Evolutionary conservation across 2,888 invertebrate species (phyloP), one percentile per base, ranked within the genome.

Genomic region (Xestia rhomboidea): DNA sequence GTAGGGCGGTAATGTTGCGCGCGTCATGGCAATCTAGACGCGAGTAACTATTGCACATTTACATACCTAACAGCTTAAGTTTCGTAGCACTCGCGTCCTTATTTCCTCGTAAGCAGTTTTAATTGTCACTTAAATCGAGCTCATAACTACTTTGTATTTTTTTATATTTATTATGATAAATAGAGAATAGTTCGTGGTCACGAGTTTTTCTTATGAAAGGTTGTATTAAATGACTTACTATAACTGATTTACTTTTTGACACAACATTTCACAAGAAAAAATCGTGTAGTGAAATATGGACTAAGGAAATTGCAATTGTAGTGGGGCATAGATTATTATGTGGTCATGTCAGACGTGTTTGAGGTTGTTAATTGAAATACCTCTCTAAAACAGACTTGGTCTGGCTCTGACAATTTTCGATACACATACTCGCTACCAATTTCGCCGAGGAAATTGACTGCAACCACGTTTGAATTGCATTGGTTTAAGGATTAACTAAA

Each of bases 361-460:
- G 24, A 4, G 18, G 15, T 57, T 75, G 62, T 79, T 84, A 80
- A 84, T 84, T 80, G 60, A 80, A 84, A 80, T 51, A 60, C 41
- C 69, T 49, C 54, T 57, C 63, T 71, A 34, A 71, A 54, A 51
- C 44, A 79, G 67, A 57, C 38, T 62, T 46, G 38, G 38, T 68
- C 68, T 80, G 70, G 27, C 34, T 49, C 24, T 76, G 63, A 68
- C 63, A 71, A 62, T 60, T 44, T 67, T 68, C 79, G n/a, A 44
- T 46, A 73, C 21, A 76, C 49, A 54, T 64, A 68, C 8, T 27
- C 6, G 27, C 21, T 46, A 18, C 24, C 21, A 80, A 57, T 72
- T 44, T 67, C 24, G 27, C 15, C 13, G 34, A n/a, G 30, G 11
- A 46, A 77, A 49, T 70, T 70, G 49, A 49, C 60, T 54, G 30